These are phyloP conservation scores for Steatornis caripensis DNA, from an alignment of 2,113 vertebrate genomes.

Conservation along the genomic window DNA sequence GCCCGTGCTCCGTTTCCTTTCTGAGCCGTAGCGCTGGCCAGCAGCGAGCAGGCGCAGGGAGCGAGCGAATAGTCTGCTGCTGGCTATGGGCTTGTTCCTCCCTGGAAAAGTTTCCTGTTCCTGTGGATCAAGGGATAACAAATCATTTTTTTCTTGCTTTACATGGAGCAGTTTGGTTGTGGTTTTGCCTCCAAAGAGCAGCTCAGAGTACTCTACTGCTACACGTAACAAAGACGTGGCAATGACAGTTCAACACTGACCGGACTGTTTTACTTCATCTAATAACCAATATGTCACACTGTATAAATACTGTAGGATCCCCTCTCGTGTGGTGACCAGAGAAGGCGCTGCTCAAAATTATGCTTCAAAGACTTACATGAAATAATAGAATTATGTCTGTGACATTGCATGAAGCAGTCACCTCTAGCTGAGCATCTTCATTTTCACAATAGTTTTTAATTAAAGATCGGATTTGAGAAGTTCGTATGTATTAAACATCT, in stretches of 20 bases:
- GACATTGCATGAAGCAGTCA: neutral
- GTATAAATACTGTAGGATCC: neutral
- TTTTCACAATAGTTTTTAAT: neutral
- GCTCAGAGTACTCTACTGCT: neutral
- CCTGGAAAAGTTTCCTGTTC: neutral
- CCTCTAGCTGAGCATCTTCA: neutral
- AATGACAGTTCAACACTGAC: neutral
- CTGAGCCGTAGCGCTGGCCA: rapidly evolving
- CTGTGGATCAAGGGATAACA: neutral
- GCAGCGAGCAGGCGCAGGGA: neutral
- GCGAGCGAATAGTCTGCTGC: neutral
- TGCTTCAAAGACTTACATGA: neutral
- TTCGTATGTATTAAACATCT: neutral
- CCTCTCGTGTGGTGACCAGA: neutral
- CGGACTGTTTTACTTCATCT: neutral
- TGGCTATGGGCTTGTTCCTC: neutral
- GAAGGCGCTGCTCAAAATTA: neutral
- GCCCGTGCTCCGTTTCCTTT: neutral
- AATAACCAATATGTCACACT: neutral
- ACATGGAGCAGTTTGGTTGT: neutral
- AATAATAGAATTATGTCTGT: neutral
- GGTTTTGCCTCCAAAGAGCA: neutral
- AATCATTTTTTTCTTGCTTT: neutral
- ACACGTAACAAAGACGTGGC: neutral
- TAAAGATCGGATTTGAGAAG: neutral